phyloP scores from a whole-genome alignment of 2,888 invertebrate genomes.

The Phrixothrix hirtus region DNA sequence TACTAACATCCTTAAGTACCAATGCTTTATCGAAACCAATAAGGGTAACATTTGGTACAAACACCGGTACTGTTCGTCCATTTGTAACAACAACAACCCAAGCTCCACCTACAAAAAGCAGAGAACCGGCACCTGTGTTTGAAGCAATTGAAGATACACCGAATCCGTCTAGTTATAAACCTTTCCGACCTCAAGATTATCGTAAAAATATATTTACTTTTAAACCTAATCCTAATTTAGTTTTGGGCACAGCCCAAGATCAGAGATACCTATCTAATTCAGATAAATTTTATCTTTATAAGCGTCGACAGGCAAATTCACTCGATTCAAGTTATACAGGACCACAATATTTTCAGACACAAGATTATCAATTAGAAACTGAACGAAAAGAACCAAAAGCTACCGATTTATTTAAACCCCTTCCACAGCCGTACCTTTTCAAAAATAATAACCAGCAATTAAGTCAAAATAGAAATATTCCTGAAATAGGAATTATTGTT shows the following conservation, averaged over 20 bases:
- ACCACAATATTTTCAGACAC: constrained; percentile 52
- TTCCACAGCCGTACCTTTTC: too few species aligned
- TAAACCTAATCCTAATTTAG: constrained; percentile 46
- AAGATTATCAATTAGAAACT: constrained; percentile 47
- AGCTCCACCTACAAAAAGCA: constrained; percentile 25
- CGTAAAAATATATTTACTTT: constrained; percentile 43
- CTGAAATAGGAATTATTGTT: constrained; percentile 53
- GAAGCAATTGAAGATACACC: constrained; percentile 50
- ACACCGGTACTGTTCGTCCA: constrained; percentile 53
- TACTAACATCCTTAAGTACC: constrained; percentile 41
- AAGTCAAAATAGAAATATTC: constrained; percentile 38
- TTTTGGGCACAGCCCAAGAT: constrained; percentile 52
- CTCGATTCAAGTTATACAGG: constrained; percentile 50
- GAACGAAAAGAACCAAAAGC: constrained; percentile 11
- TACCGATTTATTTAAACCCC: not conserved
- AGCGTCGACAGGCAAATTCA: constrained; percentile 42
- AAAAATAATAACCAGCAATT: too few species aligned
- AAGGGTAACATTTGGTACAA: constrained; percentile 55
- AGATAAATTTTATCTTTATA: constrained; percentile 45
- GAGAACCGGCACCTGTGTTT: constrained; percentile 50
- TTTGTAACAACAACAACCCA: constrained; percentile 36
- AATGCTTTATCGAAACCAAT: constrained; percentile 47
- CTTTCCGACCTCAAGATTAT: constrained; percentile 49
- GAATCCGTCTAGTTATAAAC: constrained; percentile 49
- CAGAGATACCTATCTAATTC: constrained; percentile 47